A percentile compares a stretch with the other conserved stretches of the same genome.
These are phyloP conservation scores for Chroicocephalus ridibundus DNA, from an alignment of 2,113 vertebrate species.

Conservation along the genomic window DNA sequence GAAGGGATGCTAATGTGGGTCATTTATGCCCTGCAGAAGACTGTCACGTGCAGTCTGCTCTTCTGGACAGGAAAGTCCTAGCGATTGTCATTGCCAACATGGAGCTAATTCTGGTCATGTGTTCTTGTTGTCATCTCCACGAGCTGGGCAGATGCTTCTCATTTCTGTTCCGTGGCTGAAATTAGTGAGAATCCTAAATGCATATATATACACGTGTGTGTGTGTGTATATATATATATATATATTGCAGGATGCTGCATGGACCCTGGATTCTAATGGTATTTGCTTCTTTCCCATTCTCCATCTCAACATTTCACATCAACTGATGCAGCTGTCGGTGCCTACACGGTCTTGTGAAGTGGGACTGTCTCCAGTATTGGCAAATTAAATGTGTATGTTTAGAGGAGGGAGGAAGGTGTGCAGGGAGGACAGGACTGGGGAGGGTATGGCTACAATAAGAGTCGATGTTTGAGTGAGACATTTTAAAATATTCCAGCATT, in stretches of 20 bases:
- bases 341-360: not conserved
- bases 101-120: slow-evolving; percentile 7
- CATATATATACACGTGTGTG: not conserved
- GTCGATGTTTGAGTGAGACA: not conserved
- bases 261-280: not conserved
- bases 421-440: not conserved
- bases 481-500: not conserved
- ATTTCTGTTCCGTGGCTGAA: not conserved
- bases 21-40: not conserved
- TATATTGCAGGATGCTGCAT: not conserved
- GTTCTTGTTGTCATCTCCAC: not conserved
- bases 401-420: not conserved
- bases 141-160: not conserved
- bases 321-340: not conserved
- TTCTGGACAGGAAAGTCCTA: not conserved
- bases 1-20: not conserved
- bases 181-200: not conserved
- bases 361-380: not conserved
- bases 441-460: not conserved
- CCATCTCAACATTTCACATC: not conserved
- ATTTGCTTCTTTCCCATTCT: not conserved
- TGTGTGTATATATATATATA: not conserved
- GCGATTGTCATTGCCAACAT: rapidly evolving
- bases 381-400: not conserved
- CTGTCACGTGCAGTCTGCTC: not conserved